Conservation (phyloP, 2,888 invertebrate genomes). For the Drosophila incognita region DNA sequence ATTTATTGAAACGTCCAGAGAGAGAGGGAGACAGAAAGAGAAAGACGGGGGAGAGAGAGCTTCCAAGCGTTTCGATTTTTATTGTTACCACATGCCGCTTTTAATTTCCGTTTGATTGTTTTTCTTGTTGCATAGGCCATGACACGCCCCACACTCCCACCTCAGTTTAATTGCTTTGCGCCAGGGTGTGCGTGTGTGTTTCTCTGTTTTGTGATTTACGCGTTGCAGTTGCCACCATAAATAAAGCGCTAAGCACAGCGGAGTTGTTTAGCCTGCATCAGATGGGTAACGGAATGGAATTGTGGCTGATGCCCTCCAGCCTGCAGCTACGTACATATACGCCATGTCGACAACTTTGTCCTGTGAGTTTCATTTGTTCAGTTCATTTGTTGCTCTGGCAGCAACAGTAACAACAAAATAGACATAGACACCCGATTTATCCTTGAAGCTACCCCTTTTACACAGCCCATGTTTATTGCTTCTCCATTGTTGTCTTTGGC, state of each 20-base stretch:
- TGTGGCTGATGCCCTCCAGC: neutral
- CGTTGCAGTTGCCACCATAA: conserved; percentile 69
- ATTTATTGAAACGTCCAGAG: neutral
- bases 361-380: conserved; percentile 64
- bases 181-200: conserved; percentile 12
- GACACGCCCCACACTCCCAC: neutral
- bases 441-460: neutral
- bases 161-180: conserved; percentile 69
- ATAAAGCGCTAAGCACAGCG: conserved; percentile 62
- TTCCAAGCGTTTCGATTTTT: conserved; percentile 45
- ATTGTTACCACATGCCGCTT: conserved; percentile 70
- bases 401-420: conserved; percentile 3
- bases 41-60: neutral
- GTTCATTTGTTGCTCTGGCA: conserved; percentile 56
- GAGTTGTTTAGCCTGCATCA: neutral
- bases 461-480: conserved; percentile 49
- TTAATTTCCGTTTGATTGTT: conserved; percentile 78
- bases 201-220: conserved; percentile 52
- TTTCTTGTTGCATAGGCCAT: conserved; percentile 47
- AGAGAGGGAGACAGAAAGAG: neutral
- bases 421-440: conserved; percentile 18
- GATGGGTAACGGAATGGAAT: neutral
- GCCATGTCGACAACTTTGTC: conserved; percentile 64
- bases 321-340: conserved; percentile 29
- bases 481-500: conserved; percentile 55